Base-by-base conservation (phyloP, 37 sponge, comb jelly and placozoan species). In the Chondrosia reniformis region DNA sequence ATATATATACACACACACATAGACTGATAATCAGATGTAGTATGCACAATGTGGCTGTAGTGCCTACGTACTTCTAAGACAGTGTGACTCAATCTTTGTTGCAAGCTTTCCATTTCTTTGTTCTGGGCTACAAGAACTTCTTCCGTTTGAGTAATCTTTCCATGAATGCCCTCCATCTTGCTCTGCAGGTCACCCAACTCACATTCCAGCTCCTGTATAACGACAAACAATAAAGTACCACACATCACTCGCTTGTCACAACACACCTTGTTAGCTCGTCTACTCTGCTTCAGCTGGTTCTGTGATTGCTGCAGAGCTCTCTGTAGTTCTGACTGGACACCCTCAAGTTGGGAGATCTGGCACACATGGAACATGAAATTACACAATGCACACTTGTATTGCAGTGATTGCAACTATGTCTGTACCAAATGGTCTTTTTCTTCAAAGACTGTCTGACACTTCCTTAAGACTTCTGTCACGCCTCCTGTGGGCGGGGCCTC, bases 341-440 rank as follows among this genome's bases (percentile, higher is more conserved):
- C 28, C 61, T 59, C 61, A 59, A 59, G 61, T 59, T 59, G 9
- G 28, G 28, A 13, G 28, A 59, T 59, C 61, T 59, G n/a, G 7
- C 6, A 59, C 8, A 13, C n/a, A 13, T 30, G 4, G 28, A 59
- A 59, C n/a, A 59, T 13, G 22, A 7, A 59, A 25, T 59, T 49
- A 15, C 15, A 49, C 52, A 19, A 15, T 49, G 15, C 15, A 15
- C 52, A 49, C 52, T 19, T 49, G 15, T 49, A 49, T 49, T 49
- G 15, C 15, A 49, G 10, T 10, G 10, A 49, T 15, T 19, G 52
- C 15, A 49, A 10, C 52, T 49, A 49, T 15, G 15, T 49, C 10
- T 49, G 52, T 49, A 59, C 61, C 61, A 59, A 59, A 25, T 59
- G 61, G 61, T 59, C 61, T 59, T 59, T 59, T 6, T 59, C 61